Percentiles rank a stretch among this genome's conserved stretches.
Evolutionary conservation across 1,140 invertebrate species (phyloP).

Genomic region (Pseudomyrmex pallidus): DNA sequence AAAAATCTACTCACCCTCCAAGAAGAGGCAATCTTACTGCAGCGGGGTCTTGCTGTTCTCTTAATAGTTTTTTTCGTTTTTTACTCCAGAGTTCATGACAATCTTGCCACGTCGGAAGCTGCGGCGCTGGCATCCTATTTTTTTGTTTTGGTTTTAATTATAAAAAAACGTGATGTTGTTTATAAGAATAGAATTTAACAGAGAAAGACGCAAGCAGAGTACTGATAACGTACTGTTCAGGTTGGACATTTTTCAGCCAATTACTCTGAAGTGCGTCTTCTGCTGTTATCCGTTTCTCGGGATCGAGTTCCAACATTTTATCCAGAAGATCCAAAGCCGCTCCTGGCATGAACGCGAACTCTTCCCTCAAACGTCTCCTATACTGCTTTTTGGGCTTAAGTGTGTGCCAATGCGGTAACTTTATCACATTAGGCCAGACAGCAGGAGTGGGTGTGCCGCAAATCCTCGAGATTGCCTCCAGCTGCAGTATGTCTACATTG

Average conservation of each 20-base stretch:
- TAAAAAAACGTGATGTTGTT: neutral
- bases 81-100: slow-evolving; percentile 99
- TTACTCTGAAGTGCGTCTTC: slow-evolving; percentile 96
- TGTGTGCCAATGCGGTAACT: slow-evolving; percentile 96
- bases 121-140: slow-evolving; percentile 91
- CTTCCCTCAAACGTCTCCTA: slow-evolving; percentile 94
- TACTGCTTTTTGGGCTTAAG: slow-evolving; percentile 97
- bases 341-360: slow-evolving; percentile 96
- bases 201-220: slow-evolving; percentile 26
- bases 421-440: slow-evolving; percentile 99
- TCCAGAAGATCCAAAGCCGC: slow-evolving; percentile 97
- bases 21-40: slow-evolving; percentile 80
- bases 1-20: slow-evolving; percentile 86
- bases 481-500: slow-evolving; percentile 96
- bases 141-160: slow-evolving; percentile 35
- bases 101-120: slow-evolving; percentile 98
- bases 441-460: slow-evolving; percentile 98
- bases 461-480: slow-evolving; percentile 97
- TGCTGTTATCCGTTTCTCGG: slow-evolving; percentile 96
- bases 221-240: slow-evolving; percentile 91
- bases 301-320: slow-evolving; percentile 98
- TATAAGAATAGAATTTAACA: no score
- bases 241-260: slow-evolving; percentile 97
- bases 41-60: slow-evolving; percentile 90
- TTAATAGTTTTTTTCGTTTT: slow-evolving; percentile 92